Evolutionary conservation across 2,888 invertebrate genomes (phyloP).

Genomic region (Sarcophaga caerulescens): DNA sequence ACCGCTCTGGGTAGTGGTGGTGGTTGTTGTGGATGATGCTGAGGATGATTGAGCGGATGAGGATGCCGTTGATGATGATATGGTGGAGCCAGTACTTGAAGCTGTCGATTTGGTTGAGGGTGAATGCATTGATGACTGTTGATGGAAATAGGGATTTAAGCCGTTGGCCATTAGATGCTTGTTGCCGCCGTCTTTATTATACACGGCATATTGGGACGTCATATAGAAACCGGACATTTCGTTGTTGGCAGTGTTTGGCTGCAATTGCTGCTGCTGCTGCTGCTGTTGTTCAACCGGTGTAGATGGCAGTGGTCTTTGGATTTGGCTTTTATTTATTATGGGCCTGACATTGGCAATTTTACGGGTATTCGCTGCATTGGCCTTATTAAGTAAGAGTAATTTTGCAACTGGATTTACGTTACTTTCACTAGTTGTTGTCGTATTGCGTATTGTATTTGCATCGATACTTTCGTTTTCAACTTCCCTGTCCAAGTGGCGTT

Average conservation of each 20-base stretch:
- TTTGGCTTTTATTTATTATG: constrained; percentile 74
- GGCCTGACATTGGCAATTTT: constrained; percentile 80
- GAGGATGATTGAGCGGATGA: constrained; percentile 69
- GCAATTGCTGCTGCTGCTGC: constrained; percentile 45
- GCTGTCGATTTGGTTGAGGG: constrained; percentile 77
- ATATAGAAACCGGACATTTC: constrained; percentile 65
- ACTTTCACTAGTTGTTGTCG: constrained; percentile 72
- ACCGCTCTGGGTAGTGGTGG: constrained; percentile 68
- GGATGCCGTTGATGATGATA: constrained; percentile 75
- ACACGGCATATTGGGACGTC: constrained; percentile 51
- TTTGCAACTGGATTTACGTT: constrained; percentile 70
- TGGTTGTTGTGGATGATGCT: constrained; percentile 68
- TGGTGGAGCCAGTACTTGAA: constrained; percentile 77
- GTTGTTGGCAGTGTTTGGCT: constrained; percentile 50
- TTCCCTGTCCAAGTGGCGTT: constrained; percentile 80
- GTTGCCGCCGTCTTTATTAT: constrained; percentile 72
- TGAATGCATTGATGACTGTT: constrained; percentile 76
- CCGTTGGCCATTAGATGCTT: constrained; percentile 76
- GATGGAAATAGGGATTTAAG: constrained; percentile 77
- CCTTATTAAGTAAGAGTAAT: constrained; percentile 75
- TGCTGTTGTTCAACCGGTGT: constrained; percentile 59
- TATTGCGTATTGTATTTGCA: constrained; percentile 55
- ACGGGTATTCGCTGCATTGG: constrained; percentile 75
- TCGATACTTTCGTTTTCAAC: constrained; percentile 70
- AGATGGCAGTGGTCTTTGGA: constrained; percentile 58